These are phyloP conservation scores for Drosophila aldrichi DNA, from an alignment of 2,888 invertebrate species.

Conservation along the genomic window DNA sequence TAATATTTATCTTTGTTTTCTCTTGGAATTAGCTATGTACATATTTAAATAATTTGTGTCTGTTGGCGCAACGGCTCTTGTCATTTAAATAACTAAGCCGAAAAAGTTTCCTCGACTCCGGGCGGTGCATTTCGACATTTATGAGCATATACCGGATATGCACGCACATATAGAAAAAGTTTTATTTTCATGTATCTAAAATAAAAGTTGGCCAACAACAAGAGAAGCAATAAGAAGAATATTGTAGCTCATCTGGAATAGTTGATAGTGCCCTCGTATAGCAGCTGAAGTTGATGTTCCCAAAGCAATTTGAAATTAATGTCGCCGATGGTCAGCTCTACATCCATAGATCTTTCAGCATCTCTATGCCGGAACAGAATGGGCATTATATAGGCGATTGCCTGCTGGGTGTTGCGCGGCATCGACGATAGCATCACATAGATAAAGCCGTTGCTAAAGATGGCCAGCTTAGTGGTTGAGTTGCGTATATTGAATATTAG, in stretches of 20 bases:
- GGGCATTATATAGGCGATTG: constrained; percentile 44
- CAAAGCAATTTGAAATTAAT: constrained; percentile 51
- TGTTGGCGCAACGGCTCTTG: constrained; percentile 22
- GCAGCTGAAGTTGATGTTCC: constrained; percentile 52
- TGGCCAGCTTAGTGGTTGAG: constrained; percentile 29
- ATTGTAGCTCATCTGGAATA: constrained; percentile 6
- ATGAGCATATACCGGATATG: constrained; percentile 32
- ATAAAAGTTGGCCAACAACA: constrained; percentile 15
- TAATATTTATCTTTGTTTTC: constrained; percentile 21
- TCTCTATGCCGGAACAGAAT: constrained; percentile 28
- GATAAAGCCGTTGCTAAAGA: constrained; percentile 51
- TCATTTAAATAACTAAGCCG: constrained; percentile 36
- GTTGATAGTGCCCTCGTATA: constrained; percentile 10
- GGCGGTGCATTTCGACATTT: constrained; percentile 47
- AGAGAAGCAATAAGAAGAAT: background rate
- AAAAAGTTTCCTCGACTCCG: constrained; percentile 44
- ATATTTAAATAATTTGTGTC: constrained; percentile 23
- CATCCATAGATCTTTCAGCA: background rate
- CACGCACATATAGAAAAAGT: constrained; percentile 17
- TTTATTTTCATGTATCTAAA: constrained; percentile 15
- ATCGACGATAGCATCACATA: constrained; percentile 32
- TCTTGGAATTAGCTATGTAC: constrained; percentile 23
- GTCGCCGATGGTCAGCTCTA: constrained; percentile 36
- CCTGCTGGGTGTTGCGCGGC: constrained; percentile 9
- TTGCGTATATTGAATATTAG: constrained; percentile 18